phyloP scores from a whole-genome alignment of 2,113 vertebrate species.

The Heloderma charlesbogerti region DNA sequence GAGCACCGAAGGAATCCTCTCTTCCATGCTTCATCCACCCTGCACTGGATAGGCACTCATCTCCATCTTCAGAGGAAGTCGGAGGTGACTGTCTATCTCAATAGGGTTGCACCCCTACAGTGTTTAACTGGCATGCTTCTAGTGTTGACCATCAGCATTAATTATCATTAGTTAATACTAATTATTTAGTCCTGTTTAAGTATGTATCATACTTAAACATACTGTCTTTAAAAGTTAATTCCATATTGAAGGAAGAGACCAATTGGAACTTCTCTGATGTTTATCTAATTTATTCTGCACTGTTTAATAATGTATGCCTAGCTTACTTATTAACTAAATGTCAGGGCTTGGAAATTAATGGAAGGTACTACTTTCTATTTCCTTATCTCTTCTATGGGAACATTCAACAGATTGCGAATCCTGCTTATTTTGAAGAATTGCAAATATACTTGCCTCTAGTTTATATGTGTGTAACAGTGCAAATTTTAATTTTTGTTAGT shows the following conservation, averaged over 20 bases:
- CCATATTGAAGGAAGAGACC: background rate
- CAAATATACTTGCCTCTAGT: background rate
- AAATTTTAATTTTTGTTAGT: background rate
- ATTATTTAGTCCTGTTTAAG: constrained; percentile 24
- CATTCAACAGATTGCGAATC: background rate
- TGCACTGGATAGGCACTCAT: too few species aligned
- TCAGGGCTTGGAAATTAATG: background rate
- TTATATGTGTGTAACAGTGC: background rate
- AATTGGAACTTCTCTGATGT: background rate
- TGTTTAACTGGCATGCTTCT: background rate
- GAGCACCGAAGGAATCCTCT: too few species aligned
- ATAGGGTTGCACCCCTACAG: too few species aligned
- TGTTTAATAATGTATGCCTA: background rate
- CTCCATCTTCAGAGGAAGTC: too few species aligned
- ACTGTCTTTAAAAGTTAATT: background rate
- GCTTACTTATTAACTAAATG: background rate
- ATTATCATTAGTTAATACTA: constrained; percentile 23
- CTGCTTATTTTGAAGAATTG: background rate
- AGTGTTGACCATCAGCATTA: background rate
- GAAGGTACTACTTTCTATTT: background rate
- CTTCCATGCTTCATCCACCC: too few species aligned
- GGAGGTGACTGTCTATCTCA: too few species aligned
- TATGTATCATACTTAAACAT: background rate
- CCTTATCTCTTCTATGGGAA: background rate
- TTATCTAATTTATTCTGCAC: background rate